Percentiles rank a stretch among this genome's conserved stretches.
Evolutionary conservation across 2,113 vertebrate genomes (phyloP).

Genomic region (Serinus canaria): DNA sequence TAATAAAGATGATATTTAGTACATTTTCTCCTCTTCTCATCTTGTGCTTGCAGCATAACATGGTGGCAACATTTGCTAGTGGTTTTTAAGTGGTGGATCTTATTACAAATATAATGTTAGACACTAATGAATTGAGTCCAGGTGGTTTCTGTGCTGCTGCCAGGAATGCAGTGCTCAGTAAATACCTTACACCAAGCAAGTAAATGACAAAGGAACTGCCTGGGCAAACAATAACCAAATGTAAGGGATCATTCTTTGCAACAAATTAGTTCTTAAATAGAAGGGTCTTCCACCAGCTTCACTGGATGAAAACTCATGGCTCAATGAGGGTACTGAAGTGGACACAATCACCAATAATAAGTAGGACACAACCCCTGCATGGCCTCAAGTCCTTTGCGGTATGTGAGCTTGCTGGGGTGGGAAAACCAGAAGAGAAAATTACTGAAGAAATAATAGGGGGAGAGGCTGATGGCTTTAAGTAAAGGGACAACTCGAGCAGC

Average conservation of each 20-base stretch:
- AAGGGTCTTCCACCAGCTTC: background rate
- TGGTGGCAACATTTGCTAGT: background rate
- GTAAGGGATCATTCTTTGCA: background rate
- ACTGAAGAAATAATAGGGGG: background rate
- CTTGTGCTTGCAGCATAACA: background rate
- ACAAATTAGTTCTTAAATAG: constrained; percentile 15
- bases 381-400: background rate
- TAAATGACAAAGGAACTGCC: background rate
- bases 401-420: background rate
- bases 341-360: background rate
- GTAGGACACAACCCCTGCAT: background rate
- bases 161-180: background rate
- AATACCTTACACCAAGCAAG: background rate
- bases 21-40: background rate
- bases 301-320: background rate
- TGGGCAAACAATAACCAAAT: background rate
- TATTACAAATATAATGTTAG: background rate
- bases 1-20: background rate
- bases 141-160: background rate
- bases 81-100: background rate
- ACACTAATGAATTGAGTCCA: background rate
- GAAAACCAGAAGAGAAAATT: background rate
- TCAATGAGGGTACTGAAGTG: background rate
- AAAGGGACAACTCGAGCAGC: background rate
- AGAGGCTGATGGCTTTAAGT: background rate